Conservation (phyloP, 2,888 invertebrate genomes). For the Synergus gifuensis region DNA sequence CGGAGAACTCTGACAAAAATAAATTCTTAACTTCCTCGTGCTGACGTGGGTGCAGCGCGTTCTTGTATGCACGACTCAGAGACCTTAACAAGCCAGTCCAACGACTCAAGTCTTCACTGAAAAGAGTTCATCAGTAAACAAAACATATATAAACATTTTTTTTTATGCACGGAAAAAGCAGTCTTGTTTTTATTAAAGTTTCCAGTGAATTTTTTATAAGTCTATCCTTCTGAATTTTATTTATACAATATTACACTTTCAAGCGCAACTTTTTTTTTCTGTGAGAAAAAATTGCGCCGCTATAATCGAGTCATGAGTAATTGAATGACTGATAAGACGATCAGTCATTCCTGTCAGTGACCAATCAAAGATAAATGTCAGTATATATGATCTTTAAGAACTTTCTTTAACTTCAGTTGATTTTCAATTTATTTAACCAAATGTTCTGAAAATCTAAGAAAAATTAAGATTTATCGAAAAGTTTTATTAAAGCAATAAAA, state of each 20-base stretch:
- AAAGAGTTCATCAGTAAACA: constrained; percentile 14
- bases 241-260: no score
- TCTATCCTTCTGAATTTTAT: no score
- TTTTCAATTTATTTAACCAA: not conserved
- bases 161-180: not conserved
- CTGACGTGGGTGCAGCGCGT: constrained; percentile 54
- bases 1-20: constrained; percentile 63
- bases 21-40: constrained; percentile 63
- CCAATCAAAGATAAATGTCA: constrained; percentile 7
- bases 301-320: not conserved
- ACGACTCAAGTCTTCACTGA: constrained; percentile 5
- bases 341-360: not conserved
- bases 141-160: not conserved
- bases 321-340: not conserved
- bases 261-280: not conserved
- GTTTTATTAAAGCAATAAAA: no score
- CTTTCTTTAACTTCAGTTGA: not conserved
- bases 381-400: not conserved
- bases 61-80: constrained; percentile 9
- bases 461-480: no score
- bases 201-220: no score
- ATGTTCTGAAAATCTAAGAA: not conserved
- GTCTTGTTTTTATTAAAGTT: no score
- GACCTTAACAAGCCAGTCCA: constrained; percentile 22
- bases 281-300: not conserved